Evolutionary conservation across 2,888 invertebrate species (phyloP).

Genomic region (Pteria penguin): DNA sequence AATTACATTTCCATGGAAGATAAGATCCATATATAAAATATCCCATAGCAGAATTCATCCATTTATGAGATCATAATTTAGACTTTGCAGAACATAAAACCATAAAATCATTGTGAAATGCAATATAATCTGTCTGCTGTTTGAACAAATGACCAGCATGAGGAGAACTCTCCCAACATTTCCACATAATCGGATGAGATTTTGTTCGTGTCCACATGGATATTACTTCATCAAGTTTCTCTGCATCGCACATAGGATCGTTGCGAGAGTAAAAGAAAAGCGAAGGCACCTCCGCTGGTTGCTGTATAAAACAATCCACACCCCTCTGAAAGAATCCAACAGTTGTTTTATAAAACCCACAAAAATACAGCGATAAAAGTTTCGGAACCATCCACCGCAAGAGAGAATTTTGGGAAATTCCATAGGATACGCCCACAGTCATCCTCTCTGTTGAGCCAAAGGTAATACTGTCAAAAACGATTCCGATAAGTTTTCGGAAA

Average conservation of each 20-base stretch:
- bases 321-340: conserved; percentile 61
- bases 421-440: conserved; percentile 57
- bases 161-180: conserved; percentile 56
- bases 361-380: conserved; percentile 56
- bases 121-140: conserved; percentile 50
- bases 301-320: conserved; percentile 51
- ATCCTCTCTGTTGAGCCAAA: conserved; percentile 65
- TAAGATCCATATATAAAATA: neutral
- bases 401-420: conserved; percentile 43
- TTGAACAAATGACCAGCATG: conserved; percentile 55
- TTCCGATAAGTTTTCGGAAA: conserved; percentile 48
- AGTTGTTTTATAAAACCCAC: conserved; percentile 56
- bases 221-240: conserved; percentile 48
- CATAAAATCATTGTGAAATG: conserved; percentile 38
- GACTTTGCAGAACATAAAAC: neutral
- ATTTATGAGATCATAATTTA: neutral
- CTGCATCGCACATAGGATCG: conserved; percentile 66
- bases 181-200: conserved; percentile 43
- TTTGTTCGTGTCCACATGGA: conserved; percentile 48
- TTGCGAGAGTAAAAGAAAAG: conserved; percentile 58
- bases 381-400: conserved; percentile 49
- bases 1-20: too few relatives aligned
- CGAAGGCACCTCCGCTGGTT: conserved; percentile 58
- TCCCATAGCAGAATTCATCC: too few relatives aligned
- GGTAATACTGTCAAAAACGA: conserved; percentile 70